Base-by-base conservation (phyloP, 2,113 vertebrate genomes). In the Scolopax mira region DNA sequence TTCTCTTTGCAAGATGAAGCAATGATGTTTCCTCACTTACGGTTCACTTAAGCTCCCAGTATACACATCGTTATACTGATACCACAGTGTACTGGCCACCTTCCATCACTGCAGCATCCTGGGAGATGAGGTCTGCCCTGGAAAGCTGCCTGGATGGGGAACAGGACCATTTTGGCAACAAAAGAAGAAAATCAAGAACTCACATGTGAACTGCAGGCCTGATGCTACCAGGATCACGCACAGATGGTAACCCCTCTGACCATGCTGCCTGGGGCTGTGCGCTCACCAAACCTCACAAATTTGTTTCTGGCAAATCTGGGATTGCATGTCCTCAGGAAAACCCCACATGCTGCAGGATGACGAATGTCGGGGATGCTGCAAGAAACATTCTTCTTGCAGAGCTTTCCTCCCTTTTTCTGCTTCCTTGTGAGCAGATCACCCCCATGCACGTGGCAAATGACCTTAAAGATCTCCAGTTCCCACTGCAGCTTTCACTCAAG, bases 61-160 rank as follows among this genome's bases (percentile, higher is more conserved):
- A 66, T n/a, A 69, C 33, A 21, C 5, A 75, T 31, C 48, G 51
- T 80, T 88, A 37, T 33, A 88, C 44, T 30, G 58, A 54, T 91
- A 78, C 30, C 62, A 80, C 31, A 42, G 52, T 4, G 18, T 60
- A 49, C 60, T 89, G 93, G 91, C 72, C 74, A 88, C 37, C 41
- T 83, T 95, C 89, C 80, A 96, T 46, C 81, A 84, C 80, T 89
- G 78, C 90, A 89, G 85, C 35, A 44, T 79, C 37, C 85, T 88
- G 55, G 88, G 92, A 95, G 88, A 86, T 57, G 67, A 85, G 52
- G 35, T 85, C 71, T 94, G 57, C 42, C 41, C 85, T 94, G 69
- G 72, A 94, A 93, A 90, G 39, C 46, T 88, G 71, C 85, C 80
- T 69, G 16, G 18, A 49, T 77, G 37, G n/a, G 49, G 33, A 82